Evolutionary conservation across 92 coral and sea anemone genomes (phyloP).

Genomic region (Umimayanthus kanabou): DNA sequence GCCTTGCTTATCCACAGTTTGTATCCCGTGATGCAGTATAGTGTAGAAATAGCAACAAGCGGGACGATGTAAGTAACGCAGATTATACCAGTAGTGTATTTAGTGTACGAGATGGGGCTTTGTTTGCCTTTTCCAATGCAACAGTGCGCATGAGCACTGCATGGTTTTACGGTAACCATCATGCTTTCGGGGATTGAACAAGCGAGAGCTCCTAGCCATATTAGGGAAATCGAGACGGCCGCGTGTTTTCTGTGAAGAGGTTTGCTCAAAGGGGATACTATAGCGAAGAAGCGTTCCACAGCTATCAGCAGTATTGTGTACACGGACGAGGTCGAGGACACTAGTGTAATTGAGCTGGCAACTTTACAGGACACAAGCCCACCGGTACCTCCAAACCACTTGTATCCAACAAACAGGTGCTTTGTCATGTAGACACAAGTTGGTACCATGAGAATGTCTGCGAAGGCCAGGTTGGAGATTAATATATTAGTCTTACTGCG

Average conservation of each 20-base stretch:
- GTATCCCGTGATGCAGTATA: conserved; percentile 61
- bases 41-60: conserved; percentile 53
- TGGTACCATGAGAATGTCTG: conserved; percentile 78
- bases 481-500: conserved; percentile 69
- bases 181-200: conserved; percentile 63
- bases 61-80: conserved; percentile 60
- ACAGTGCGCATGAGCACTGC: conserved; percentile 25
- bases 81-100: conserved; percentile 51
- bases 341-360: conserved; percentile 52
- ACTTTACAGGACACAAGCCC: conserved; percentile 70
- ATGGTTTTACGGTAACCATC: conserved; percentile 46
- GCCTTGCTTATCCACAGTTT: conserved; percentile 69
- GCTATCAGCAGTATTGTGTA: conserved; percentile 72
- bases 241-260: conserved; percentile 40
- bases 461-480: conserved; percentile 71
- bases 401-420: conserved; percentile 52
- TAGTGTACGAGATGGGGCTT: conserved; percentile 52
- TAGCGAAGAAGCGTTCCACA: conserved; percentile 72
- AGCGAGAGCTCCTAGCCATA: conserved; percentile 63
- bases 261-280: conserved; percentile 61
- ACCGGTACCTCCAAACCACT: conserved; percentile 77
- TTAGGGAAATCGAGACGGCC: conserved; percentile 36
- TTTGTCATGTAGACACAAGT: conserved; percentile 61
- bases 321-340: conserved; percentile 64
- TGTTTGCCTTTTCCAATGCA: conserved; percentile 54